Base-by-base conservation (phyloP, 2,888 invertebrate genomes). In the Eupithecia pulchellata region DNA sequence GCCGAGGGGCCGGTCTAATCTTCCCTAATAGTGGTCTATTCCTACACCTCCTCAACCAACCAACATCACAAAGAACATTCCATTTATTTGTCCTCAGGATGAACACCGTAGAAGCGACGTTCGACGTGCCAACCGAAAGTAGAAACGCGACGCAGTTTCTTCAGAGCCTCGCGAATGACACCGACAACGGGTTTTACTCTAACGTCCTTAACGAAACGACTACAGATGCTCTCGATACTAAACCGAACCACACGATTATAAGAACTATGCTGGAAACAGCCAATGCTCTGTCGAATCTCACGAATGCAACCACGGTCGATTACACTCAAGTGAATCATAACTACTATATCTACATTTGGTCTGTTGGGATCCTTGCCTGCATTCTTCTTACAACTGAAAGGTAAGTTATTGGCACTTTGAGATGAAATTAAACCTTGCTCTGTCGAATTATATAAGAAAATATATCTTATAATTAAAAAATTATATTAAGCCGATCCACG, bases 321-420 rank as follows among this genome's bases (percentile, higher is more conserved):
- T 74, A 80, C 36, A 47, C 81, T 77, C 74, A 74, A 55, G 55
- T 91, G 67, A 87, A 91, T 66, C 85, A 92, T 75, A 73, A 80
- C 0, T 91, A 76, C 69, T 94, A 90, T 75, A 95, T 96, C 79
- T 94, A 94, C 75, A 89, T 96, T 71, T 96, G 96, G 90, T 95
- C 95, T 0, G 81, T 87, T 39, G 95, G 95, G 63, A 96, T 96
- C 73, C 55, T 95, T 0, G 91, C 91, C 3, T 95, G 96, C 64
- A 95, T 96, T 36, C 20, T 96, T 5, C 87, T 96, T 52, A 96
- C 96, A 8, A 95, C 95, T n/a, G 87, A 84, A 79, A 92, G 94
- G 94, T 94, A 67, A 80, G 81, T 77, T 55, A 47, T 52, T 25
- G 25, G 25, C 55, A 14, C 5, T 55, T 55, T 27, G 13, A 39